A percentile compares a stretch with the other conserved stretches of the same genome.
phyloP scores from a whole-genome alignment of 2,888 invertebrate species.

The Drosophila peninsularis region DNA sequence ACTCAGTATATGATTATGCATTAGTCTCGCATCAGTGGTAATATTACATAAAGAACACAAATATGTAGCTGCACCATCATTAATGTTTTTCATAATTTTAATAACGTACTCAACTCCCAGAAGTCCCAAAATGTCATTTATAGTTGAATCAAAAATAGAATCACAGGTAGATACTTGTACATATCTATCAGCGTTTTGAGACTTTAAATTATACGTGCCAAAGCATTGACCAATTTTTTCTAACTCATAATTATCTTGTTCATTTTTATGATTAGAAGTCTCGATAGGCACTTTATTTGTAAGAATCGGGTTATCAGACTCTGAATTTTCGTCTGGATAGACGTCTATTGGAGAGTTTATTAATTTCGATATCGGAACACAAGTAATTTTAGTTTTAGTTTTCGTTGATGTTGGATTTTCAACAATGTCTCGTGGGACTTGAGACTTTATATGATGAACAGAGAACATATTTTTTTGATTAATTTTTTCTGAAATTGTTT shows the following conservation, averaged over 20 bases:
- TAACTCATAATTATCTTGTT: background rate
- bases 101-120: slow-evolving; percentile 92
- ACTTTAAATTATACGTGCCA: background rate
- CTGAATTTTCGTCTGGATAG: background rate
- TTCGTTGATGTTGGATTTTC: slow-evolving; percentile 14
- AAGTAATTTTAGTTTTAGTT: slow-evolving; percentile 27
- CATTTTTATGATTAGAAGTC: background rate
- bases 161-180: background rate
- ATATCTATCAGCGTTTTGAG: background rate
- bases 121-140: slow-evolving; percentile 79
- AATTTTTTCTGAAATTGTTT: background rate
- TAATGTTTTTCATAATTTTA: slow-evolving; percentile 88
- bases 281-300: background rate
- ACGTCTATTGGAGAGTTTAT: background rate
- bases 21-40: slow-evolving; percentile 90
- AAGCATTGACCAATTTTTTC: background rate
- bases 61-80: slow-evolving; percentile 89
- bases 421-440: slow-evolving; percentile 17
- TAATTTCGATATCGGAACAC: slow-evolving; percentile 45
- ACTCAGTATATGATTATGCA: slow-evolving; percentile 91
- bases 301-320: background rate
- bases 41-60: slow-evolving; percentile 91
- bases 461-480: slow-evolving; percentile 5
- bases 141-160: slow-evolving; percentile 32
- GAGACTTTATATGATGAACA: background rate